These are phyloP conservation scores for Formica aserva DNA, from an alignment of 2,888 invertebrate genomes.

Conservation along the genomic window DNA sequence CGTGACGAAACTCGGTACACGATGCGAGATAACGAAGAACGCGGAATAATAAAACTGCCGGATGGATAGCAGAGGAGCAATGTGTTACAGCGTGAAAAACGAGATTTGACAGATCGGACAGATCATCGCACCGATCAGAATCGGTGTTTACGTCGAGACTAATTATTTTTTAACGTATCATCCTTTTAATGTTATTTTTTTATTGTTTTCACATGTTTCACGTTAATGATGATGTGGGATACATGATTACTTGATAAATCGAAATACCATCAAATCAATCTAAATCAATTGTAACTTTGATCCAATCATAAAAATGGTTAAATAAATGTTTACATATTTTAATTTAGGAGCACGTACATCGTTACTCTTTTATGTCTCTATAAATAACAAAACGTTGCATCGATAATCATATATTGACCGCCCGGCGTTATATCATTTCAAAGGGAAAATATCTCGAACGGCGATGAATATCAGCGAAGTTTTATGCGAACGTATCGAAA, in stretches of 20 bases:
- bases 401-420: conserved; percentile 16
- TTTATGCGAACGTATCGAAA: conserved; percentile 21
- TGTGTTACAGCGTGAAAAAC: conserved; percentile 11
- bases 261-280: background rate
- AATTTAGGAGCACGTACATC: background rate
- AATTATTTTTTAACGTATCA: conserved; percentile 55
- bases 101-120: conserved; percentile 11
- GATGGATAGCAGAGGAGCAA: conserved; percentile 1
- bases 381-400: background rate
- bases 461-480: background rate
- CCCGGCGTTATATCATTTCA: background rate
- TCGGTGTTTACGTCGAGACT: background rate
- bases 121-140: conserved; percentile 36
- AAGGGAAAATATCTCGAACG: background rate
- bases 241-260: background rate
- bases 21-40: conserved; percentile 47
- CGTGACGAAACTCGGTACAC: conserved; percentile 35
- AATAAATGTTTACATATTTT: conserved; percentile 3
- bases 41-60: conserved; percentile 40
- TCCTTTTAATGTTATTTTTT: conserved; percentile 26
- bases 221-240: background rate
- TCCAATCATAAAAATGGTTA: background rate
- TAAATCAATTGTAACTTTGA: background rate
- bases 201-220: conserved; percentile 28
- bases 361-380: background rate